phyloP scores from a whole-genome alignment of 2,888 invertebrate genomes.

The Limenitis camilla region DNA sequence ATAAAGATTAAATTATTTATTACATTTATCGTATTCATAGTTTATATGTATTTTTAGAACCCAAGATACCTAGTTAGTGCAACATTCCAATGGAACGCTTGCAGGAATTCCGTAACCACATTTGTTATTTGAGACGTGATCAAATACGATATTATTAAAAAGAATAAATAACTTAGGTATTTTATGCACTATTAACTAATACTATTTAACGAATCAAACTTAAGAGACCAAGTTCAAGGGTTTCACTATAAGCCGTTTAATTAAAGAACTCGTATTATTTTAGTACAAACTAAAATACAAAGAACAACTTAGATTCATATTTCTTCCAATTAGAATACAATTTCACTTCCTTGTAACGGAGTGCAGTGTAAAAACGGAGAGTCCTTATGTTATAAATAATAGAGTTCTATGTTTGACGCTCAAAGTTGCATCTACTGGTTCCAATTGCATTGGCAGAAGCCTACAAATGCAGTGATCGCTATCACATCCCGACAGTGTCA shows the following conservation, averaged over 20 bases:
- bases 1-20: not conserved
- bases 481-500: constrained; percentile 37
- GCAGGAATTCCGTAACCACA: constrained; percentile 15
- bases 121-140: constrained; percentile 1
- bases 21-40: not conserved
- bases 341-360: constrained; percentile 46
- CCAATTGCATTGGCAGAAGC: constrained; percentile 55
- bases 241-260: not conserved
- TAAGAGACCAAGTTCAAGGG: not conserved
- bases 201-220: not conserved
- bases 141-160: not conserved
- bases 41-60: not conserved
- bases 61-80: not conserved
- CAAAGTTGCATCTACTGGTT: constrained; percentile 37
- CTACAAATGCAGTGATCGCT: constrained; percentile 43
- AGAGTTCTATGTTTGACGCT: constrained; percentile 30
- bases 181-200: not conserved
- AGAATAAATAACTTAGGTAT: too few relatives aligned
- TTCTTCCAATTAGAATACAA: constrained; percentile 42
- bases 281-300: constrained; percentile 17
- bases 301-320: constrained; percentile 30
- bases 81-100: constrained; percentile 1
- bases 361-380: constrained; percentile 23
- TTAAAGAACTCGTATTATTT: not conserved
- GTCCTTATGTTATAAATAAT: constrained; percentile 26